Base-by-base conservation (phyloP, 2,113 vertebrate genomes). In the Sarotherodon lohbergeri region DNA sequence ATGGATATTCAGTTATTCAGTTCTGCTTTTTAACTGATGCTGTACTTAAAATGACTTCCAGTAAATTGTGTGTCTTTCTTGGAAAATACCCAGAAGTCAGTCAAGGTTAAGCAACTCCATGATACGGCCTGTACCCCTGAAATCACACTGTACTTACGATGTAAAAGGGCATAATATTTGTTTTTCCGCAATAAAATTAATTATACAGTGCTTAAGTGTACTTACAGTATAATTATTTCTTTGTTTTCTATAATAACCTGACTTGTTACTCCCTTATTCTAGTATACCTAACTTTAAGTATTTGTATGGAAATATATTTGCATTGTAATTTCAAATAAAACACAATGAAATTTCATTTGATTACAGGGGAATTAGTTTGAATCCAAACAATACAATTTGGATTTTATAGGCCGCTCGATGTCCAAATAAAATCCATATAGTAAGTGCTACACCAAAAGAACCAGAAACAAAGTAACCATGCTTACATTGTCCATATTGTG, bases 401-500 rank as follows among this genome's bases (percentile, higher is more conserved):
- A 61, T 32, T 61, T 61, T 61, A 32, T 0, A 61, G 14, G 57
- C 27, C 32, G 27, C 27, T 61, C 0, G 57, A 61, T 34, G 32
- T 34, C 32, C 32, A 36, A 36, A 36, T 36, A 36, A 36, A 36
- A 36, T 11, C 3, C 59, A 63, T 17, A 63, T 0, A 36, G 16
- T 12, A 36, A n/a, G 32, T 0, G 17, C 9, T 11, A 36, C 61
- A 66, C 32, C 59, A 63, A 2, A 14, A 7, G 36, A 63, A 0
- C 22, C 17, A 66, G 61, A 12, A 66, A 7, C 61, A 66, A 66
- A 66, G 29, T 12, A 36, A 7, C 61, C 61, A 66, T 66, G 61
- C 2, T 66, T 36, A 36, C 9, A 4, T 66, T 36, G 61, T 4
- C 9, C 29, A n/a, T 66, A 0, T 39, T n/a, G 0, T 66, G 32